phyloP scores from a whole-genome alignment of 2,113 vertebrate genomes.

The Lamprotornis superbus region DNA sequence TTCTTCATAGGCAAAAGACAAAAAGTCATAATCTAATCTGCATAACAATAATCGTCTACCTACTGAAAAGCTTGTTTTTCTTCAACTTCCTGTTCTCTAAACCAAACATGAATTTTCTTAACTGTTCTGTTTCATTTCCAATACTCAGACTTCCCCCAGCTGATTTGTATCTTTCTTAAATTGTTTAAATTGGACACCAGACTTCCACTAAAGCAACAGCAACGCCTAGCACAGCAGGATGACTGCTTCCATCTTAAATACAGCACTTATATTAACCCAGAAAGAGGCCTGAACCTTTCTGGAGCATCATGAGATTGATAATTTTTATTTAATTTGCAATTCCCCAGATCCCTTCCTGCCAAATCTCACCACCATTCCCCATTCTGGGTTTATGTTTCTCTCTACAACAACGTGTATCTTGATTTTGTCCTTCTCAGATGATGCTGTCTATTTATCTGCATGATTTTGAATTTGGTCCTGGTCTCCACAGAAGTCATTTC shows the following conservation, averaged over 20 bases:
- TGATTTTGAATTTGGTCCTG: neutral
- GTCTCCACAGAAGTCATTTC: neutral
- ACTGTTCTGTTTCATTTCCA: neutral
- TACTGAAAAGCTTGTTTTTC: neutral
- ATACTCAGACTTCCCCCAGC: neutral
- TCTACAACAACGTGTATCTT: rapidly evolving
- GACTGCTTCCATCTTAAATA: neutral
- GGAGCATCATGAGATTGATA: neutral
- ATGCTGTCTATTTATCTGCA: neutral
- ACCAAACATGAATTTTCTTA: neutral
- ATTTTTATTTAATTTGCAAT: neutral
- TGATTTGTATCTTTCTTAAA: neutral
- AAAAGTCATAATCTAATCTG: neutral
- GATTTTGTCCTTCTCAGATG: neutral
- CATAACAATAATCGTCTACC: neutral
- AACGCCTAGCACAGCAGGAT: neutral
- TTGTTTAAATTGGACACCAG: neutral
- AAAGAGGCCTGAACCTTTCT: neutral
- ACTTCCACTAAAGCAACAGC: neutral
- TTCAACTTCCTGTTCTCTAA: neutral
- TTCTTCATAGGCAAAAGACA: neutral
- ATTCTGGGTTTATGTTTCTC: neutral
- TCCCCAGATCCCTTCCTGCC: neutral
- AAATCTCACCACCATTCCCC: neutral
- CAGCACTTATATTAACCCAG: neutral